Evolutionary conservation across 2,888 invertebrate species (phyloP), one percentile per base, ranked within the genome.

Genomic region (Psylliodes chrysocephalus): DNA sequence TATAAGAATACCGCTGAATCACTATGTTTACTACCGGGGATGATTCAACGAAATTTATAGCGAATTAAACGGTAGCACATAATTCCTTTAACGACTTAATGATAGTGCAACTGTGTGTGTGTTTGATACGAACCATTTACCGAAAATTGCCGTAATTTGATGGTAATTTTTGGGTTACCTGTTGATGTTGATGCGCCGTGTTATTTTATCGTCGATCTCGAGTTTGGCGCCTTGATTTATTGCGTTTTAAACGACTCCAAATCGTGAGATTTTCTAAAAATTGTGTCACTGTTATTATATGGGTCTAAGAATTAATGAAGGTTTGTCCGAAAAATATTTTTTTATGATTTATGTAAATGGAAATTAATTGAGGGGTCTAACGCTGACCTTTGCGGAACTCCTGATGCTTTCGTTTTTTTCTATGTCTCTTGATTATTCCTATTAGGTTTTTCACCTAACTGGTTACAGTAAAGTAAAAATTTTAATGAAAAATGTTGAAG

Each of bases 51-150:
- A 60, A 67, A 71, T 73, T 71, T 56, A 54, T 44, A 40, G 55
- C 54, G 72, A 69, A 75, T 73, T 72, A 74, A 77, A 77, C 77
- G 66, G 78, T 77, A 77, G 78, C 76, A 60, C 65, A 67, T 77
- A 75, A 75, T 74, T 76, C 69, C 60, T 68, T n/a, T 77, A 76
- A 77, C 69, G 60, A 72, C 73, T 72, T 77, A 77, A 77, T 77
- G 73, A 73, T 70, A 73, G 69, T 63, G 56, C 63, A 57, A 54
- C 53, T 7, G 47, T 57, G 69, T 7, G 47, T 57, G 69, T 63
- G 59, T 75, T 74, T 75, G 75, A 77, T 76, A 75, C 71, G 65
- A 62, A 63, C 69, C 67, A 70, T 63, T 73, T 72, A 72, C 56
- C 55, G 35, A 57, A 63, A 69, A 75, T 75, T 70, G 71, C 70